These are phyloP conservation scores for Iguana delicatissima DNA, from an alignment of 2,797 vertebrate genomes.

Conservation along the genomic window DNA sequence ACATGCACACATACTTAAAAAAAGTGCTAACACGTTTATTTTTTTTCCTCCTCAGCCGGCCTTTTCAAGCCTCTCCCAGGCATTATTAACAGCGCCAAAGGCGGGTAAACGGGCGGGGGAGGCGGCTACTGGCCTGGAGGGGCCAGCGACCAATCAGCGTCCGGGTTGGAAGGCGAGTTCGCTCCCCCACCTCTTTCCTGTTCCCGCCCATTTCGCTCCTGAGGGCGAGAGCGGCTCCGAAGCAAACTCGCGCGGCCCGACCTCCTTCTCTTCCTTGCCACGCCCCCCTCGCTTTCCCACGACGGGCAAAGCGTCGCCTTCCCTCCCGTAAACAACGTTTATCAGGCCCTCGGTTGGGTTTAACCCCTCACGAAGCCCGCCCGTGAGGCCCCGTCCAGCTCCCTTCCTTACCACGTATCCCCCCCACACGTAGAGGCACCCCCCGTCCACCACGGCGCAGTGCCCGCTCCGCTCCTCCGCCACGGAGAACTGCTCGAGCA, in stretches of 20 bases:
- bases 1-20: no score
- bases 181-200: neutral
- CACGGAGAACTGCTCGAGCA: constrained; percentile 81
- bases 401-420: constrained; percentile 91
- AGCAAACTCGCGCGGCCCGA: neutral
- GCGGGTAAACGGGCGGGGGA: neutral
- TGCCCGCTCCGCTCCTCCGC: constrained; percentile 94
- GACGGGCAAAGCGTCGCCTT: no score
- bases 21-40: no score
- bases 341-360: no score
- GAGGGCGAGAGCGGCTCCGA: neutral
- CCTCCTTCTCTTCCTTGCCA: no score
- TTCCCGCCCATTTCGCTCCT: neutral
- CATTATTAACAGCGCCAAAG: no score
- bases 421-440: constrained; percentile 92
- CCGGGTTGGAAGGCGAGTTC: no score
- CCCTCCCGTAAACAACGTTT: no score
- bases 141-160: constrained; percentile 46
- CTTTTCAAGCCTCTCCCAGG: no score
- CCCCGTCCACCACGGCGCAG: constrained; percentile 87
- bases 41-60: no score
- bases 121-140: neutral
- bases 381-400: neutral
- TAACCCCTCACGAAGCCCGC: accelerated
- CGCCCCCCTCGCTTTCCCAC: no score